Conservation (phyloP, 2,797 vertebrate genomes). For the Peromyscus melanophrys region DNA sequence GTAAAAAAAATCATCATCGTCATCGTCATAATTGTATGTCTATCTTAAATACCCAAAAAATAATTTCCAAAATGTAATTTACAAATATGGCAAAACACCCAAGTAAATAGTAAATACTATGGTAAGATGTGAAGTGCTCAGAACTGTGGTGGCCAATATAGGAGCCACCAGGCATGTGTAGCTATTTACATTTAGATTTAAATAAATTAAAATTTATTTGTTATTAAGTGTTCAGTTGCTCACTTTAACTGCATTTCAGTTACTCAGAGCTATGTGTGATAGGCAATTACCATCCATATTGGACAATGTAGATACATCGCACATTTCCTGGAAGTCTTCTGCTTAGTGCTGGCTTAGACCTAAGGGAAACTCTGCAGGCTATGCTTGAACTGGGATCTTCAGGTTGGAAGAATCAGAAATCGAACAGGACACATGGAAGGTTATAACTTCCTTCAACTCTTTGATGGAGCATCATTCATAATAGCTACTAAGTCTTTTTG, state of each 20-base stretch:
- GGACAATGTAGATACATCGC: neutral
- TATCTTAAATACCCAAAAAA: neutral
- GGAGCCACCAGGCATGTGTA: neutral
- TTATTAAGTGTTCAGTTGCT: neutral
- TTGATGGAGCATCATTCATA: neutral
- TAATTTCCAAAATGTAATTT: conserved; percentile 7
- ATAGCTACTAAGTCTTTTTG: neutral
- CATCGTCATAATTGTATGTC: neutral
- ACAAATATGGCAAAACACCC: neutral
- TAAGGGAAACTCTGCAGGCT: neutral
- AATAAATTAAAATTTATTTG: neutral
- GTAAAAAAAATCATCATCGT: neutral
- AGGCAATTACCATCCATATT: neutral
- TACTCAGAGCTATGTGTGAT: neutral
- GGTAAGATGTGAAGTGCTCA: neutral
- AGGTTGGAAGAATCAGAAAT: neutral
- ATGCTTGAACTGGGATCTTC: neutral
- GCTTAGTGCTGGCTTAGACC: neutral
- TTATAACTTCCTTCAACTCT: neutral
- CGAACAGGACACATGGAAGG: neutral
- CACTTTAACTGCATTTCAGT: neutral
- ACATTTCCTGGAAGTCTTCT: neutral
- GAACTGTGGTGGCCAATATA: neutral
- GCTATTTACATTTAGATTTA: neutral
- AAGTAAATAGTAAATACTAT: neutral